phyloP scores from a whole-genome alignment of 2,888 invertebrate genomes.

The Eupithecia abbreviata region DNA sequence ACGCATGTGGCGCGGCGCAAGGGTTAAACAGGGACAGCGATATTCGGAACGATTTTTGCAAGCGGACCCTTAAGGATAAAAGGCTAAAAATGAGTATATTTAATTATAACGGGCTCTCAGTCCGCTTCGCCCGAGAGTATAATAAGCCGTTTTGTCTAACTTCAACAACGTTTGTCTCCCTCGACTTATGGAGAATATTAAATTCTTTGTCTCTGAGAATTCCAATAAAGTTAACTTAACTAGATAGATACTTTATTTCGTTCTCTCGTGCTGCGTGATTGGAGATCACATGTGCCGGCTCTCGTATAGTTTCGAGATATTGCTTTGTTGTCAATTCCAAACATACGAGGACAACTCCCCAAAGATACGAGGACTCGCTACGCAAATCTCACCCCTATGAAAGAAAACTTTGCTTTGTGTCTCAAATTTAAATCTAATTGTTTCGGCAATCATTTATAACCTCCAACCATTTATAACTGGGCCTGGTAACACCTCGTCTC shows the following conservation, averaged over 20 bases:
- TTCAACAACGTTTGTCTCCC: background rate
- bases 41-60: too few species aligned
- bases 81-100: background rate
- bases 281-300: background rate
- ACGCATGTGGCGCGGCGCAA: too few species aligned
- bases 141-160: background rate
- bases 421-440: background rate
- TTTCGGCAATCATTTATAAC: background rate
- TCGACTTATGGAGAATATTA: conserved; percentile 19
- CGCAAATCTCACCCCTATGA: background rate
- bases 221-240: conserved; percentile 7
- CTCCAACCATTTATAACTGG: background rate
- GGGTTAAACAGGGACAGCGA: too few species aligned
- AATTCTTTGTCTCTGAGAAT: conserved; percentile 21
- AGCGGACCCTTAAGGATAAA: too few species aligned
- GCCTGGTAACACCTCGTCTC: background rate
- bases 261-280: conserved; percentile 7
- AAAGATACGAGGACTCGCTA: background rate
- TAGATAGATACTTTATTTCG: conserved; percentile 12
- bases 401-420: background rate
- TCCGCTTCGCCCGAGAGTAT: background rate
- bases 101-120: background rate
- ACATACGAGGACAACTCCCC: background rate
- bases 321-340: background rate
- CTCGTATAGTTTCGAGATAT: background rate